phyloP scores from a whole-genome alignment of 2,888 invertebrate species.

The Calameuta filiformis region DNA sequence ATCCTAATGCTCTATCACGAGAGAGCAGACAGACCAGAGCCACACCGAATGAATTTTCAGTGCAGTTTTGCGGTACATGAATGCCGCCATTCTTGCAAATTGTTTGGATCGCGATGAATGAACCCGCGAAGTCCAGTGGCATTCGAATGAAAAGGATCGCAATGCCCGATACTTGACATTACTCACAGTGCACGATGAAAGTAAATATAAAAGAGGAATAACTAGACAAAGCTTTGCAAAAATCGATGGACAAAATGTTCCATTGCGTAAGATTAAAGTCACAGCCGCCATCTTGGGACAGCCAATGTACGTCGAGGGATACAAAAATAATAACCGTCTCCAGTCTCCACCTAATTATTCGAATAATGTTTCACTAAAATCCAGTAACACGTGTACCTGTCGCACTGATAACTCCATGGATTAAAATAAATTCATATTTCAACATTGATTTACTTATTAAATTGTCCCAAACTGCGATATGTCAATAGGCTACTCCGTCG shows the following conservation, averaged over 20 bases:
- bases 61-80: neutral
- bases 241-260: neutral
- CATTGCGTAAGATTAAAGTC: neutral
- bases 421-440: neutral
- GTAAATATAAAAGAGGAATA: neutral
- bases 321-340: neutral
- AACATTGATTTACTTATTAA: neutral
- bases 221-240: neutral
- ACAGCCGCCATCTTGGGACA: neutral
- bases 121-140: neutral
- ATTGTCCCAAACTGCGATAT: neutral
- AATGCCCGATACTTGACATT: neutral
- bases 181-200: neutral
- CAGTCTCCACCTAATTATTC: neutral
- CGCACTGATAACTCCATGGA: neutral
- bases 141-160: neutral
- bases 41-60: neutral
- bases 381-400: neutral
- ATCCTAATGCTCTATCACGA: constrained; percentile 30
- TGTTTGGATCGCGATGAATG: neutral
- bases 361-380: neutral
- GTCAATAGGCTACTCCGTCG: neutral
- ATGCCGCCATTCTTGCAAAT: constrained; percentile 3
- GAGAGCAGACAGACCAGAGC: constrained; percentile 6
- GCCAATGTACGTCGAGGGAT: neutral